These are phyloP conservation scores for Antigone vipio DNA, from an alignment of 2,113 vertebrate genomes.

Conservation along the genomic window DNA sequence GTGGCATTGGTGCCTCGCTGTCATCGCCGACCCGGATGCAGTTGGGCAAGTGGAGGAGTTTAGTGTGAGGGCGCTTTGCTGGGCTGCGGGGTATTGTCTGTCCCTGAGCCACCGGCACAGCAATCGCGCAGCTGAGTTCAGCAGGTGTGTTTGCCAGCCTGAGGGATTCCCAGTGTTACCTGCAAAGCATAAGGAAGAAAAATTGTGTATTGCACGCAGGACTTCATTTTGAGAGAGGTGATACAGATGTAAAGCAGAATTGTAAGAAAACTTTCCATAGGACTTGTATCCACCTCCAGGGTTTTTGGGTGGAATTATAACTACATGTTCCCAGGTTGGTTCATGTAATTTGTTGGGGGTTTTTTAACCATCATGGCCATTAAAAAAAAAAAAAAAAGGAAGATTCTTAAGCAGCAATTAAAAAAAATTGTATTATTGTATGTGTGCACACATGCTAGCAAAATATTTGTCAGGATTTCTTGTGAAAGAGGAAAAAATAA, in stretches of 20 bases:
- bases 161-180: neutral
- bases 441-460: neutral
- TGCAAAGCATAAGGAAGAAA: neutral
- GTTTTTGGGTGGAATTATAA: neutral
- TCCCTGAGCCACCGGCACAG: neutral
- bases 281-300: neutral
- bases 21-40: neutral
- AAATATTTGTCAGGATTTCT: neutral
- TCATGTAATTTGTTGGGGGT: neutral
- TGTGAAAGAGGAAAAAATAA: neutral
- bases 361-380: accelerated
- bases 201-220: neutral
- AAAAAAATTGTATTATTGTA: neutral
- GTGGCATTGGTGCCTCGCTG: neutral
- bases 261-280: neutral
- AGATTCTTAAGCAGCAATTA: neutral
- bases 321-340: accelerated
- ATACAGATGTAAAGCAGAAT: neutral
- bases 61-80: accelerated
- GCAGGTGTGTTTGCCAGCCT: neutral
- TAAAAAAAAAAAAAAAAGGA: neutral
- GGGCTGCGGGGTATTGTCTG: neutral
- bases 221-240: neutral
- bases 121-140: neutral
- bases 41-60: neutral